Evolutionary conservation across 2,113 vertebrate species (phyloP).

Genomic region (Sebastes fasciatus): DNA sequence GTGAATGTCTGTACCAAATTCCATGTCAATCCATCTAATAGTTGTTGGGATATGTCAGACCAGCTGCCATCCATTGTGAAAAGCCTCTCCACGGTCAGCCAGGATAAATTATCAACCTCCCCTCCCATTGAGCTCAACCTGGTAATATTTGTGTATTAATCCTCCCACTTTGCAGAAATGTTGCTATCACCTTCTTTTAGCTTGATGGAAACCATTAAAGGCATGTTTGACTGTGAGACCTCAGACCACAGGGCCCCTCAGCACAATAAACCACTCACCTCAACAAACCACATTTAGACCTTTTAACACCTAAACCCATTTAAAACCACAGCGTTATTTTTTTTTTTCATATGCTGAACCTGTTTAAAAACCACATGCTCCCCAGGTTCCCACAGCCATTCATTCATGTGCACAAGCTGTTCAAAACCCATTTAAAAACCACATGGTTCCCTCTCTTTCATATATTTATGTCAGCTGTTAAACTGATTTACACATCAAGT

Average conservation of each 20-base stretch:
- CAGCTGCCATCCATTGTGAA: neutral
- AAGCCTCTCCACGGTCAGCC: neutral
- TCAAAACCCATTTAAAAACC: constrained; percentile 20
- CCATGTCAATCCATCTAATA: no score
- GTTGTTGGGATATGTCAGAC: no score
- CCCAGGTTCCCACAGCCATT: neutral
- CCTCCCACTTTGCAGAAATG: neutral
- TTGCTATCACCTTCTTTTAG: neutral
- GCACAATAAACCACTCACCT: neutral
- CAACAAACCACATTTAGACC: neutral
- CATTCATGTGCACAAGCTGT: neutral
- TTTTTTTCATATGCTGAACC: neutral
- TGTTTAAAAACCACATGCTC: neutral
- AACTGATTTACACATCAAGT: constrained; percentile 16
- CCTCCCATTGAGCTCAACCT: neutral
- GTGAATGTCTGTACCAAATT: no score
- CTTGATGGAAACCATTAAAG: neutral
- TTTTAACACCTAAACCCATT: neutral
- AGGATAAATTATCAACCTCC: neutral
- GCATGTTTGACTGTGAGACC: neutral
- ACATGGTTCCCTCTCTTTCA: neutral
- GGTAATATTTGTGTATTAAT: neutral
- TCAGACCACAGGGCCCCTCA: constrained; percentile 1
- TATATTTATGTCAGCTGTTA: constrained; percentile 13
- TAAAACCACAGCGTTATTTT: neutral